Evolutionary conservation across 2,888 invertebrate genomes (phyloP).

Genomic region (Desoria tigrina): DNA sequence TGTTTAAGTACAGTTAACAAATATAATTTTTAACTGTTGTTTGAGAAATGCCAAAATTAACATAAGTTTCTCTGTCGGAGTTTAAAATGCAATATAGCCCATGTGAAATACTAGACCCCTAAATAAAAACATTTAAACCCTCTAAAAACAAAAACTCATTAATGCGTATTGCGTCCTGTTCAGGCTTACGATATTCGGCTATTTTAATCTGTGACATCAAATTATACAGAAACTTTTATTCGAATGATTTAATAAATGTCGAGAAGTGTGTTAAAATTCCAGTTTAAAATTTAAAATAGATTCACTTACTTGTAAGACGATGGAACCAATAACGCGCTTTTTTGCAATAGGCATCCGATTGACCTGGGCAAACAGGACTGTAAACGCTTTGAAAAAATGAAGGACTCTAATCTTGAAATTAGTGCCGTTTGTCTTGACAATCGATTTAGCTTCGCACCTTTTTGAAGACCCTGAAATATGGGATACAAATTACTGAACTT

Average conservation of each 20-base stretch:
- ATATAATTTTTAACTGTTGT: neutral
- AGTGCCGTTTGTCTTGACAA: conserved; percentile 78
- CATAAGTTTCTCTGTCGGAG: too few relatives aligned
- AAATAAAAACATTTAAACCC: too few relatives aligned
- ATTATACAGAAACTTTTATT: too few relatives aligned
- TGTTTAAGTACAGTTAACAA: conserved; percentile 56
- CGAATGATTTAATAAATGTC: too few relatives aligned
- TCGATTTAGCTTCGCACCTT: conserved; percentile 70
- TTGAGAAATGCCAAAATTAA: neutral
- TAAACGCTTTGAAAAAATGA: conserved; percentile 75
- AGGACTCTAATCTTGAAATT: conserved; percentile 77
- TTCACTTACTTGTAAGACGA: conserved; percentile 57
- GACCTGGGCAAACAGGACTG: conserved; percentile 65
- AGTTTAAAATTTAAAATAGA: too few relatives aligned
- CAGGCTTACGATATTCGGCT: too few relatives aligned
- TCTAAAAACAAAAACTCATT: too few relatives aligned
- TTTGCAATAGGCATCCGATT: conserved; percentile 67
- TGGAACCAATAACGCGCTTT: conserved; percentile 73
- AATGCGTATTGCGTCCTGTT: too few relatives aligned
- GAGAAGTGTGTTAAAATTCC: too few relatives aligned
- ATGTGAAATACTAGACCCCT: too few relatives aligned
- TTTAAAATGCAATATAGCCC: too few relatives aligned
- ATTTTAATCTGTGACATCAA: too few relatives aligned
- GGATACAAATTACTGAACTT: conserved; percentile 56
- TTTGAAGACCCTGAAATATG: conserved; percentile 59